These are phyloP conservation scores for Chelonoidis abingdonii DNA, from an alignment of 2,113 vertebrate species.

Conservation along the genomic window DNA sequence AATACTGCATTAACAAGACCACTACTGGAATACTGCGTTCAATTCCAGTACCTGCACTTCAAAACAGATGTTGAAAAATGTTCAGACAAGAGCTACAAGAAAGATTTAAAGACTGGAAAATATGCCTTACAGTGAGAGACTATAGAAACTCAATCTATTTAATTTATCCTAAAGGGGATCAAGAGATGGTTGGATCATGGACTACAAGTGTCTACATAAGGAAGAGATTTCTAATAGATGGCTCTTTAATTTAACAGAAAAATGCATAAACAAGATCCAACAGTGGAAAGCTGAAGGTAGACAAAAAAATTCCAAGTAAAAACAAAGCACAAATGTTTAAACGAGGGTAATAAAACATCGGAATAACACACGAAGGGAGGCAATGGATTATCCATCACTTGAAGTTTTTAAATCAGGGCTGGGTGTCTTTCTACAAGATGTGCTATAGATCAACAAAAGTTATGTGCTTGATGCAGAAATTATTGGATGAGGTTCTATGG, in stretches of 20 bases:
- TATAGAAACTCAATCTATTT: not conserved
- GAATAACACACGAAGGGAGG: not conserved
- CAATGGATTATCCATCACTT: not conserved
- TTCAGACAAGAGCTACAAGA: not conserved
- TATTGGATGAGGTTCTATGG: not conserved
- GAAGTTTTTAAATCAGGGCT: not conserved
- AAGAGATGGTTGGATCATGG: not conserved
- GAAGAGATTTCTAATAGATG: not conserved
- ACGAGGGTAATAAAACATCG: not conserved
- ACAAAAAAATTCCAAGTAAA: rapidly evolving
- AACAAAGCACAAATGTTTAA: not conserved
- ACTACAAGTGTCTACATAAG: not conserved
- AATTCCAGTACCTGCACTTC: not conserved
- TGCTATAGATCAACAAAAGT: not conserved
- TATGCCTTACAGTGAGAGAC: not conserved
- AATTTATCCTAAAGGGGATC: not conserved
- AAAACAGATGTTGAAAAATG: rapidly evolving
- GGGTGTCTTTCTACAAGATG: not conserved
- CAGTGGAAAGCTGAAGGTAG: not conserved
- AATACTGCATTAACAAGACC: not conserved
- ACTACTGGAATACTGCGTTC: not conserved
- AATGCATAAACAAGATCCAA: not conserved
- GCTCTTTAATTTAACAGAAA: not conserved
- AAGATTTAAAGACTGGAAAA: not conserved
- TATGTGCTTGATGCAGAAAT: not conserved